Evolutionary conservation across 2,113 vertebrate species (phyloP).

Genomic region (Leptocoma aspasia): DNA sequence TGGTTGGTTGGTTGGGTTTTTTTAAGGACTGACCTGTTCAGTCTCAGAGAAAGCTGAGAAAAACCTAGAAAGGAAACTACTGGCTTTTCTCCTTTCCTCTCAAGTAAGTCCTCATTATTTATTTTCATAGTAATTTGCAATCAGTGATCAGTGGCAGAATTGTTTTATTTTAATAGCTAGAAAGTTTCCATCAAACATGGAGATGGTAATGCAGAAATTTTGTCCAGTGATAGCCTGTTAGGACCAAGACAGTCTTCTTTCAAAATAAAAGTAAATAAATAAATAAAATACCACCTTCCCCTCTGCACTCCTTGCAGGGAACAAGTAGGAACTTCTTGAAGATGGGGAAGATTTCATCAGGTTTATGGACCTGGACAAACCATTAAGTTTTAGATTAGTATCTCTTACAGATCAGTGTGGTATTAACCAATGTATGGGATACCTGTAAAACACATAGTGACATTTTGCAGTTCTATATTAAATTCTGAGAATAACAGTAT

Average conservation of each 20-base stretch:
- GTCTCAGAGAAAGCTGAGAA: not conserved
- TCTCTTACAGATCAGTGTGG: not conserved
- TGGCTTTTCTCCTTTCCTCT: not conserved
- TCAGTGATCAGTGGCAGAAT: not conserved
- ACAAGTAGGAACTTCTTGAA: not conserved
- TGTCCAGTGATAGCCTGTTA: not conserved
- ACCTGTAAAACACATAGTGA: not conserved
- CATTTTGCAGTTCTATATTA: not conserved
- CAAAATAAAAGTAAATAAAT: not conserved
- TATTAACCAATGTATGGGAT: not conserved
- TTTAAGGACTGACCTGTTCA: not conserved
- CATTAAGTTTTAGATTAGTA: not conserved
- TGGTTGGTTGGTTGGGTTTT: not conserved
- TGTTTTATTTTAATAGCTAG: not conserved
- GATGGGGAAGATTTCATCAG: not conserved
- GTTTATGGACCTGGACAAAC: not conserved
- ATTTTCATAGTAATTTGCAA: not conserved
- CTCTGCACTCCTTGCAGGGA: not conserved
- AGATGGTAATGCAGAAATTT: not conserved
- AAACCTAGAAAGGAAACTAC: not conserved
- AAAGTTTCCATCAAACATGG: not conserved
- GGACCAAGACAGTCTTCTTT: not conserved
- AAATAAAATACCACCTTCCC: not conserved
- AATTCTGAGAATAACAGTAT: not conserved
- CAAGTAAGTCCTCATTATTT: not conserved